phyloP scores from a whole-genome alignment of 1,140 invertebrate genomes.

The Thereuonema tuberculata region DNA sequence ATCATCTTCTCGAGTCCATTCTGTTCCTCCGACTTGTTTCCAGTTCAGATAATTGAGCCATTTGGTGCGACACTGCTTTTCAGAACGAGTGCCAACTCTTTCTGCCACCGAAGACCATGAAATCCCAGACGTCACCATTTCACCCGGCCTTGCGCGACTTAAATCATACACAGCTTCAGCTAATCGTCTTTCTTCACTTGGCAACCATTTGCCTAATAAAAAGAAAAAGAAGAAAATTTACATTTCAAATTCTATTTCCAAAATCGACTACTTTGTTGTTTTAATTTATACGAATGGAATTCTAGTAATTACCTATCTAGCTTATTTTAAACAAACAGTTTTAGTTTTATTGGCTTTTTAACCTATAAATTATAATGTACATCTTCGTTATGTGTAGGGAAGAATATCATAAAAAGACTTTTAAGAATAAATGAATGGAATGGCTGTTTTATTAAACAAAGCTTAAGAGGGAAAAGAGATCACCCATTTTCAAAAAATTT shows the following conservation, averaged over 20 bases:
- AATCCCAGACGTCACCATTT: slow-evolving; percentile 30
- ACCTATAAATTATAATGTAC: no score
- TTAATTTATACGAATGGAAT: no score
- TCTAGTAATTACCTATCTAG: no score
- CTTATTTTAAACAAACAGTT: no score
- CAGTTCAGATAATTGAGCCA: slow-evolving; percentile 41
- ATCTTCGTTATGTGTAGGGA: no score
- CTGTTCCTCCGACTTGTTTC: slow-evolving; percentile 36
- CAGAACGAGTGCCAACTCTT: slow-evolving; percentile 35
- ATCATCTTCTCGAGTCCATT: slow-evolving; percentile 38
- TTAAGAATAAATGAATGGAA: no score
- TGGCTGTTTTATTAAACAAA: no score
- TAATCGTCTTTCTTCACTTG: slow-evolving; percentile 34
- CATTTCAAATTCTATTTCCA: background rate
- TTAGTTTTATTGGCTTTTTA: no score
- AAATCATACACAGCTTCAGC: slow-evolving; percentile 36
- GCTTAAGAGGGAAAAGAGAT: no score
- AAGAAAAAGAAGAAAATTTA: slow-evolving; percentile 9
- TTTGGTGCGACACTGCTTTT: slow-evolving; percentile 40
- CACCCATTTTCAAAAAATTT: no score
- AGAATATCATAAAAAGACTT: no score
- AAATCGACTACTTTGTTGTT: no score
- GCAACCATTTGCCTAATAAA: slow-evolving; percentile 34
- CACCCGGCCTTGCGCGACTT: slow-evolving; percentile 31
- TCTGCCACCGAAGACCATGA: slow-evolving; percentile 37